A percentile compares a stretch with the other conserved stretches of the same genome.
These are phyloP conservation scores for Agrotis puta DNA, from an alignment of 2,888 invertebrate species.

Conservation along the genomic window DNA sequence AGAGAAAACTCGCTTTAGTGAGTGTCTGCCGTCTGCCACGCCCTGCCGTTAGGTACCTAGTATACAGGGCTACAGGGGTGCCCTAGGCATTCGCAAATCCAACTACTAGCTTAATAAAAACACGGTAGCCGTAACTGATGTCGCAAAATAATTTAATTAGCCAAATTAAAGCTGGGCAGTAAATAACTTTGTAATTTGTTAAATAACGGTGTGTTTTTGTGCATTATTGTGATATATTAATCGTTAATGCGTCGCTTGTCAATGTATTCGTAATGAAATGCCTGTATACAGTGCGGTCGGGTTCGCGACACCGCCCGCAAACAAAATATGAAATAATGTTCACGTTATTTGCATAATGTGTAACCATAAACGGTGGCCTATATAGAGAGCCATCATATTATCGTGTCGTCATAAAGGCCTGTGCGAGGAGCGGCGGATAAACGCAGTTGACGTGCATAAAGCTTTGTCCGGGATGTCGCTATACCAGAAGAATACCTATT, in stretches of 20 bases:
- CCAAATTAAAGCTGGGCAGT: slow-evolving; percentile 61
- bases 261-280: slow-evolving; percentile 82
- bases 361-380: slow-evolving; percentile 73
- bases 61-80: not conserved
- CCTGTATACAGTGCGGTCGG: slow-evolving; percentile 68
- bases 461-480: slow-evolving; percentile 66
- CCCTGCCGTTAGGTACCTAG: not conserved
- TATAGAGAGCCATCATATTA: slow-evolving; percentile 73
- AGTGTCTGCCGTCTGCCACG: slow-evolving; percentile 24
- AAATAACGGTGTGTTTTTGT: slow-evolving; percentile 73
- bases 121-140: slow-evolving; percentile 37
- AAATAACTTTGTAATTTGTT: slow-evolving; percentile 70
- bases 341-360: slow-evolving; percentile 78
- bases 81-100: slow-evolving; percentile 32
- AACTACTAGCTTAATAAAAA: slow-evolving; percentile 41
- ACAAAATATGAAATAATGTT: slow-evolving; percentile 79
- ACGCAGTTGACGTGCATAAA: slow-evolving; percentile 67
- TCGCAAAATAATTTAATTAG: slow-evolving; percentile 64
- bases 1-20: slow-evolving; percentile 37
- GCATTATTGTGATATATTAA: slow-evolving; percentile 79
- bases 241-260: slow-evolving; percentile 80
- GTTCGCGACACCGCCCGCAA: slow-evolving; percentile 72
- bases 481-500: slow-evolving; percentile 64
- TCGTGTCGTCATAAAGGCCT: slow-evolving; percentile 69
- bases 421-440: slow-evolving; percentile 60